Evolutionary conservation across 2,113 vertebrate genomes (phyloP).

Genomic region (Cichladusa arquata): DNA sequence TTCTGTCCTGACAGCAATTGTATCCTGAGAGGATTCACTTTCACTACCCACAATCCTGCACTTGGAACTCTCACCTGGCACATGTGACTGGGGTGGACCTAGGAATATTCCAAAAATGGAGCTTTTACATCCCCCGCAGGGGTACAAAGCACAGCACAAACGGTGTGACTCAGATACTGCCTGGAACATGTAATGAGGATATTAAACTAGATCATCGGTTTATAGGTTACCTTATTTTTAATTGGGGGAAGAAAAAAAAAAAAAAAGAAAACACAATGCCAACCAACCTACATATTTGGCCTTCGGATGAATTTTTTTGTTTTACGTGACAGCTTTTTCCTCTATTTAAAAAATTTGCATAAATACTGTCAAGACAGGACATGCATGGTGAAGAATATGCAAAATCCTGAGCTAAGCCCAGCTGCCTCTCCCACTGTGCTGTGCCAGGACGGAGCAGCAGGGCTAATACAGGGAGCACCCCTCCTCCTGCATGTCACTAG

Average conservation of each 20-base stretch:
- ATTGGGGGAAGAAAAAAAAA: neutral
- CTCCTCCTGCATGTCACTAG: neutral
- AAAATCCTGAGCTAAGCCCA: conserved; percentile 14
- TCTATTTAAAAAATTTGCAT: conserved; percentile 53
- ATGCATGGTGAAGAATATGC: conserved; percentile 27
- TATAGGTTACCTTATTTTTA: conserved; percentile 36
- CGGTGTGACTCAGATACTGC: conserved; percentile 40
- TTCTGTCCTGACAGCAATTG: neutral
- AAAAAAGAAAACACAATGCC: neutral
- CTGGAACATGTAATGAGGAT: conserved; percentile 48
- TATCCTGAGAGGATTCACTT: neutral
- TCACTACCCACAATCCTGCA: neutral
- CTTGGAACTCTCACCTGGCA: neutral
- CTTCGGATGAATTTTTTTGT: conserved; percentile 43
- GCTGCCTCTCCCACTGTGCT: neutral
- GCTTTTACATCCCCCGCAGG: neutral
- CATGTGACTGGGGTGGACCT: neutral
- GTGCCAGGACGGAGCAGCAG: neutral
- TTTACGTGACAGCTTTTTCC: conserved; percentile 52
- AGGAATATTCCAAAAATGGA: neutral
- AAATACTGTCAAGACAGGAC: conserved; percentile 58
- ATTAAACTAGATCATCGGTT: conserved; percentile 38
- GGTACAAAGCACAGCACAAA: conserved; percentile 24
- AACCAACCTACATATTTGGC: conserved; percentile 64
- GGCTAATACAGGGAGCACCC: neutral